phyloP scores from a whole-genome alignment of 2,888 invertebrate genomes.

The Rotaria sp. region DNA sequence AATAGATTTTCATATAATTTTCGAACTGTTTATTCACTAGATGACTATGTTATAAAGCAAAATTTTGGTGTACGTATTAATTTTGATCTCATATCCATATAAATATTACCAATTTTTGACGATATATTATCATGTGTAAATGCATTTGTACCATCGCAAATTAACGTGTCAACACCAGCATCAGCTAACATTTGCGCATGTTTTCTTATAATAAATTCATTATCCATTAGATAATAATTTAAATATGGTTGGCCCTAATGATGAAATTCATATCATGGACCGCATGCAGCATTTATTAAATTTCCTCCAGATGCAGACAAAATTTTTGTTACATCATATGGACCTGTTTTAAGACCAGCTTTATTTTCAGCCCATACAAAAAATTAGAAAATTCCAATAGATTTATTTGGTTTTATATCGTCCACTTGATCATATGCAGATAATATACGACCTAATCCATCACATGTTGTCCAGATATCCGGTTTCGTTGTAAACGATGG shows the following conservation, averaged over 20 bases:
- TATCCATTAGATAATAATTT: not conserved
- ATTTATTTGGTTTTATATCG: too few species aligned
- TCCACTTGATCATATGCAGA: too few species aligned
- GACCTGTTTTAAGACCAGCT: not conserved
- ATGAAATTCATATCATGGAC: not conserved
- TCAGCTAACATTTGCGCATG: slow-evolving; percentile 1
- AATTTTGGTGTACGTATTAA: too few species aligned
- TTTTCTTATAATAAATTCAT: not conserved
- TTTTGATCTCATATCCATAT: too few species aligned
- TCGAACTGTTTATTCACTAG: too few species aligned
- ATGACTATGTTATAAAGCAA: too few species aligned
- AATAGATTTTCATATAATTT: too few species aligned
- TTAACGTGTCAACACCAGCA: not conserved
- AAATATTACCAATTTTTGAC: not conserved
- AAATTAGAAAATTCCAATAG: too few species aligned
- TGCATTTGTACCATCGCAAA: not conserved
- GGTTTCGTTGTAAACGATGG: not conserved
- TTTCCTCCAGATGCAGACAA: not conserved
- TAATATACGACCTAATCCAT: too few species aligned
- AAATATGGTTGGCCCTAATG: not conserved
- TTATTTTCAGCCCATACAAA: not conserved
- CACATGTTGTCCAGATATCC: too few species aligned
- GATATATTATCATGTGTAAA: not conserved
- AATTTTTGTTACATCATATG: not conserved
- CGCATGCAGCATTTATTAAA: not conserved